Conservation (phyloP, 2,888 invertebrate genomes). For the Syritta pipiens region DNA sequence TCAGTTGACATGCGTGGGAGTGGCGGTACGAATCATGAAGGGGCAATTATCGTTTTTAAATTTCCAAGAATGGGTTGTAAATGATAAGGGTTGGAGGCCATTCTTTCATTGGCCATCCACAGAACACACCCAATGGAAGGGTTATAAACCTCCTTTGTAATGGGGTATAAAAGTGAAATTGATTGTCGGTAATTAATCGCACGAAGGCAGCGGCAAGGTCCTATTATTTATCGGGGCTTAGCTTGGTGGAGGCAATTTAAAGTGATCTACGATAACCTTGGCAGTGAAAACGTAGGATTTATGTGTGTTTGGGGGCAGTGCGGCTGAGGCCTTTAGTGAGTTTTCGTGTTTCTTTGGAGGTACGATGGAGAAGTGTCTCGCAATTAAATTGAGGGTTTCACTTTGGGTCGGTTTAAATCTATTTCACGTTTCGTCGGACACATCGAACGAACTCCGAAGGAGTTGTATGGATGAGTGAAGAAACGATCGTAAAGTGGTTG, state of each 20-base stretch:
- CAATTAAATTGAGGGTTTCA: too few species aligned
- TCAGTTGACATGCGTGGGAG: slow-evolving; percentile 28
- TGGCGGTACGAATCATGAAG: slow-evolving; percentile 42
- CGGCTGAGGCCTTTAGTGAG: neutral
- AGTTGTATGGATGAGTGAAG: too few species aligned
- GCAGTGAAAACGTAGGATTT: slow-evolving; percentile 21
- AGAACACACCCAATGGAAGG: too few species aligned
- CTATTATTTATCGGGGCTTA: slow-evolving; percentile 6
- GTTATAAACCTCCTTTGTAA: slow-evolving; percentile 20
- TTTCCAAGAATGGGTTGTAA: slow-evolving; percentile 18
- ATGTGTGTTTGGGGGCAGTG: neutral
- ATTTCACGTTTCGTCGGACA: too few species aligned
- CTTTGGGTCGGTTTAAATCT: too few species aligned
- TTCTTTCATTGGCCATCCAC: too few species aligned
- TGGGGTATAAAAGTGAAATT: slow-evolving; percentile 45
- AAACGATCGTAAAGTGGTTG: too few species aligned
- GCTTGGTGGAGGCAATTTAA: neutral
- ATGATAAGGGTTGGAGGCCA: slow-evolving; percentile 9
- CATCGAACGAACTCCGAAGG: too few species aligned
- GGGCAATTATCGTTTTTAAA: slow-evolving; percentile 34
- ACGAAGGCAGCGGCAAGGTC: slow-evolving; percentile 1
- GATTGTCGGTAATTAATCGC: slow-evolving; percentile 36
- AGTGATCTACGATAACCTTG: slow-evolving; percentile 45
- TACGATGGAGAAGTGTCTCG: too few species aligned
- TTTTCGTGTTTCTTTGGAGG: too few species aligned